phyloP scores from a whole-genome alignment of 2,888 invertebrate genomes.

The Drosophila colorata region DNA sequence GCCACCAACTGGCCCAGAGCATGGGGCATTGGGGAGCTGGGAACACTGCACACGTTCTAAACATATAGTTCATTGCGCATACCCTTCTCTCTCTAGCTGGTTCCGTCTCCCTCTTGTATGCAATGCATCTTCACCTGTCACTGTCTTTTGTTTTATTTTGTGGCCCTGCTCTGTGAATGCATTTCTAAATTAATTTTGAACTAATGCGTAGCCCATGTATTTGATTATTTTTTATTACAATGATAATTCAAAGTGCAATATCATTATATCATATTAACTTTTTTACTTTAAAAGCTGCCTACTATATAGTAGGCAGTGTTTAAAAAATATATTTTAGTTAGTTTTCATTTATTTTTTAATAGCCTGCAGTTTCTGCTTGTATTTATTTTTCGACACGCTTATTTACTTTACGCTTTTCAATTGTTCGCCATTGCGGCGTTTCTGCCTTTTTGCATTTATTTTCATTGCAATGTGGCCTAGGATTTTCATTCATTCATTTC shows the following conservation, averaged over 20 bases:
- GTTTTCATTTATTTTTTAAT: conserved; percentile 11
- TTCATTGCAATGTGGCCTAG: conserved; percentile 38
- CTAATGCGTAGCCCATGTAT: neutral
- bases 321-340: neutral
- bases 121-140: conserved; percentile 11
- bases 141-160: neutral
- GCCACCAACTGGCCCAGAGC: neutral
- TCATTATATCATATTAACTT: conserved; percentile 8
- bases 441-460: conserved; percentile 40
- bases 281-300: neutral
- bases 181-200: neutral
- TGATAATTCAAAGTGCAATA: conserved; percentile 18
- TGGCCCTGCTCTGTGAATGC: neutral
- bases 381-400: conserved; percentile 42
- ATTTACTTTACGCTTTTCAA: conserved; percentile 56
- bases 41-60: neutral
- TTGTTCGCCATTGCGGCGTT: conserved; percentile 54
- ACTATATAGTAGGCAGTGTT: neutral
- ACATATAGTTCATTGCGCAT: neutral
- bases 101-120: neutral
- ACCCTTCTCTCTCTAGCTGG: neutral
- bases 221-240: neutral
- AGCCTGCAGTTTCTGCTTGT: conserved; percentile 33
- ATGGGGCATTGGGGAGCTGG: neutral
- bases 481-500: conserved; percentile 61